A percentile compares a stretch with the other conserved stretches of the same genome.
phyloP scores from a whole-genome alignment of 2,797 vertebrate genomes.

The Poecilia picta region DNA sequence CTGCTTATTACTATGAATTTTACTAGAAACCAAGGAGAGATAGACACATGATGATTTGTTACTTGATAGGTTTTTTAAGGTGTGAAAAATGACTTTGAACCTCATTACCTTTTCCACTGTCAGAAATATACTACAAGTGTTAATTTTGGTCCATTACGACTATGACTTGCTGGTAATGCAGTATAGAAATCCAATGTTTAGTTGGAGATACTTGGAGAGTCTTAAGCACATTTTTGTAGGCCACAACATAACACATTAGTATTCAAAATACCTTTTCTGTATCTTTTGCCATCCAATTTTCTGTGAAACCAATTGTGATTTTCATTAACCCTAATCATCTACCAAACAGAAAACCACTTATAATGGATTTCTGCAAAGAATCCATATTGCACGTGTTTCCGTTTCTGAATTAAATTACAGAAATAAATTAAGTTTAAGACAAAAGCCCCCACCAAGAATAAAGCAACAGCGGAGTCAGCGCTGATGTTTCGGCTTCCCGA shows the following conservation, averaged over 20 bases:
- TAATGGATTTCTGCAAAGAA: neutral
- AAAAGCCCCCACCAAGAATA: neutral
- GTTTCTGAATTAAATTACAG: too few relatives aligned
- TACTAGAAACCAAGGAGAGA: conserved; percentile 92
- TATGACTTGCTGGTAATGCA: neutral
- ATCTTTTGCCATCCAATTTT: neutral
- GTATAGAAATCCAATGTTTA: neutral
- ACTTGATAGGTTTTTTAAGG: conserved; percentile 47
- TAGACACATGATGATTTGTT: conserved; percentile 84
- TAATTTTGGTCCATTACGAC: neutral
- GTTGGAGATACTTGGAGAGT: neutral
- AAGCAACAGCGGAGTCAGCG: conserved; percentile 7
- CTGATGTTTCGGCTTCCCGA: conserved; percentile 24
- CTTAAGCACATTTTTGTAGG: neutral
- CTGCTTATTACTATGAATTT: conserved; percentile 96
- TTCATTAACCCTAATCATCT: neutral
- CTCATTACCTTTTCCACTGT: neutral
- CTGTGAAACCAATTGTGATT: neutral
- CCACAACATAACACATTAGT: neutral
- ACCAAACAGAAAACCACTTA: conserved; percentile 1
- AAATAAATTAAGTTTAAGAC: neutral
- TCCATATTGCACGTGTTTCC: neutral
- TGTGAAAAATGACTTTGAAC: neutral
- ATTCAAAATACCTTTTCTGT: neutral
- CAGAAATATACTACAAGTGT: neutral